These are phyloP conservation scores for Bradypodion ventrale DNA, from an alignment of 2,797 vertebrate species.

Conservation along the genomic window DNA sequence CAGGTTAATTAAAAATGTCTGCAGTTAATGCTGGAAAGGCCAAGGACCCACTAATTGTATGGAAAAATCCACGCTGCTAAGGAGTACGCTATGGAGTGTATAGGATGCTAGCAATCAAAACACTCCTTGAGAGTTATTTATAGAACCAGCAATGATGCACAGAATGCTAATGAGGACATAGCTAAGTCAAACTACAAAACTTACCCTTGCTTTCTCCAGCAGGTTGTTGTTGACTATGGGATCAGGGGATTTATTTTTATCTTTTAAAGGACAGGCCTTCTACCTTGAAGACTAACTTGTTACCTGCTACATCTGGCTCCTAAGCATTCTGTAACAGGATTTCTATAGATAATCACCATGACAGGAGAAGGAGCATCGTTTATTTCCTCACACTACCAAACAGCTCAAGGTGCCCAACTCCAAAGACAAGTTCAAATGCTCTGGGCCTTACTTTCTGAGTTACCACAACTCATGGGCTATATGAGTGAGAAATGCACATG, in stretches of 20 bases:
- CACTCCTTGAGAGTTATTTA: constrained; percentile 47
- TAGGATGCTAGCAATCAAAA: constrained; percentile 50
- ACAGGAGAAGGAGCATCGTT: background rate
- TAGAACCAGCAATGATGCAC: constrained; percentile 46
- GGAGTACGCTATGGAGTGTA: constrained; percentile 7
- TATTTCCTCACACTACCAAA: background rate
- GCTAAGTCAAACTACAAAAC: constrained; percentile 31
- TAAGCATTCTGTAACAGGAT: background rate
- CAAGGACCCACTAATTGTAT: constrained; percentile 29
- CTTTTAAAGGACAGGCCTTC: background rate
- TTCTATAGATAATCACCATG: background rate
- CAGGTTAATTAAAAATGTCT: constrained; percentile 71
- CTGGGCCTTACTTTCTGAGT: background rate
- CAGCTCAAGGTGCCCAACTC: background rate
- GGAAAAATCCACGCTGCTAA: constrained; percentile 25
- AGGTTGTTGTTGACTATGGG: background rate
- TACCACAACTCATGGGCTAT: no score
- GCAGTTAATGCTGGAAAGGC: constrained; percentile 59
- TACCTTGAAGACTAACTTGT: background rate
- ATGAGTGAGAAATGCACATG: no score
- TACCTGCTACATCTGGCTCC: background rate
- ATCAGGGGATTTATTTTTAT: background rate
- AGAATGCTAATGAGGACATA: constrained; percentile 37
- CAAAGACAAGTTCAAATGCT: background rate
- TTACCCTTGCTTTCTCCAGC: background rate